phyloP scores from a whole-genome alignment of 2,888 invertebrate genomes.

The Polydrusus pterygomalis region DNA sequence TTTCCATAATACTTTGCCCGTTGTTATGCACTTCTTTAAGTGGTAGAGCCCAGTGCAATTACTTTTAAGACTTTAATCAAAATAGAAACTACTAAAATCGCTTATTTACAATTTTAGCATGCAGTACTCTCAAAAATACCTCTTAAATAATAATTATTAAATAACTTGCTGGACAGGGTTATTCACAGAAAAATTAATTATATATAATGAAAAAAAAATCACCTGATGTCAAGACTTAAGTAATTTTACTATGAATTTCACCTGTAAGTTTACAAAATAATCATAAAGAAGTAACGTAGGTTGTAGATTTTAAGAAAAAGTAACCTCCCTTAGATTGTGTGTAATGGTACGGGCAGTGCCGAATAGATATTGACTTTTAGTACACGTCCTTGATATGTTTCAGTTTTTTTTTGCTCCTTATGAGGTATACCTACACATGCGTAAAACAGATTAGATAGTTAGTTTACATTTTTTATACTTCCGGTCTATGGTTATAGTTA shows the following conservation, averaged over 20 bases:
- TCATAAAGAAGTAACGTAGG: conserved; percentile 34
- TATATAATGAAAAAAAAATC: conserved; percentile 14
- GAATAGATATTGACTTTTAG: background rate
- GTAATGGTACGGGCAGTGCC: background rate
- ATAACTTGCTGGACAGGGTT: conserved; percentile 26
- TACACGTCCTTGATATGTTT: background rate
- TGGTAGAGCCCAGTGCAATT: conserved; percentile 43
- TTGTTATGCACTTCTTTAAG: conserved; percentile 27
- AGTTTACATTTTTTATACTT: too few relatives aligned
- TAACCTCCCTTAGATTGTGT: conserved; percentile 22
- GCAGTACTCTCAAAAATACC: conserved; percentile 33
- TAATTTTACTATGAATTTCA: conserved; percentile 45
- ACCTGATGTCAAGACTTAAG: conserved; percentile 32
- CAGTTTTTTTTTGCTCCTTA: background rate
- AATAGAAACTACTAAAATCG: conserved; percentile 32
- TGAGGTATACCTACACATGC: too few relatives aligned
- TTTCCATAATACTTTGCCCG: background rate
- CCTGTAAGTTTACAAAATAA: conserved; percentile 35
- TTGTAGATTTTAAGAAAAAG: conserved; percentile 28
- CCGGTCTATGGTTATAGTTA: too few relatives aligned
- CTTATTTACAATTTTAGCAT: conserved; percentile 35
- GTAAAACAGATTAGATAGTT: too few relatives aligned
- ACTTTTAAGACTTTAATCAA: conserved; percentile 42
- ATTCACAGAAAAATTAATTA: conserved; percentile 40
- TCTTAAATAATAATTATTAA: conserved; percentile 29